Conservation (phyloP, 1,140 invertebrate genomes). For the Diprion similis region DNA sequence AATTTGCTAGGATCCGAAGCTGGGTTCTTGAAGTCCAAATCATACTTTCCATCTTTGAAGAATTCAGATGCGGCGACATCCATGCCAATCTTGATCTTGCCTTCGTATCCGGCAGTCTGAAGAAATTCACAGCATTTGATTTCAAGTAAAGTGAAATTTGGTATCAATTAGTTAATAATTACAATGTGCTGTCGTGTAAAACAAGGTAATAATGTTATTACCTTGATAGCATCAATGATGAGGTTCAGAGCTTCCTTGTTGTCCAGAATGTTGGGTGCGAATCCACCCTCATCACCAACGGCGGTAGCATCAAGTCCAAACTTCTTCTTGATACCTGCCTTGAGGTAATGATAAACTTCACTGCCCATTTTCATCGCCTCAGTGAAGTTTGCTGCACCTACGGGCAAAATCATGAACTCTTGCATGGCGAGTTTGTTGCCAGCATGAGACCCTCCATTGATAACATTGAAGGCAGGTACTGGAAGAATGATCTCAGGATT, state of each 20-base stretch:
- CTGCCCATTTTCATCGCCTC: slow-evolving; percentile 99
- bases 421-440: slow-evolving; percentile 99
- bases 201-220: slow-evolving; percentile 63
- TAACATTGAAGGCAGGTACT: slow-evolving; percentile 98
- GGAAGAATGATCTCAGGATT: slow-evolving; percentile 92
- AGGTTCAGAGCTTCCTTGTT: slow-evolving; percentile 93
- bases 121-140: slow-evolving; percentile 20
- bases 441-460: slow-evolving; percentile 99
- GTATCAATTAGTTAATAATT: background rate
- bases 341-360: slow-evolving; percentile 97
- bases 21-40: slow-evolving; percentile 98
- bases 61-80: slow-evolving; percentile 99
- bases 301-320: slow-evolving; percentile 96
- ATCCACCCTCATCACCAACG: slow-evolving; percentile 99
- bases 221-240: slow-evolving; percentile 90
- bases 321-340: slow-evolving; percentile 93
- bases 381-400: slow-evolving; percentile 87
- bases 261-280: slow-evolving; percentile 97
- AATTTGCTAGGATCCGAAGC: slow-evolving; percentile 83
- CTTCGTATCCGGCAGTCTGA: slow-evolving; percentile 67
- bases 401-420: slow-evolving; percentile 93
- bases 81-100: slow-evolving; percentile 89
- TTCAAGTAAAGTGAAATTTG: background rate
- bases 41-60: slow-evolving; percentile 85
- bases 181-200: background rate